These are phyloP conservation scores for Sycophila sp. DNA, from an alignment of 1,140 invertebrate species.

Conservation along the genomic window DNA sequence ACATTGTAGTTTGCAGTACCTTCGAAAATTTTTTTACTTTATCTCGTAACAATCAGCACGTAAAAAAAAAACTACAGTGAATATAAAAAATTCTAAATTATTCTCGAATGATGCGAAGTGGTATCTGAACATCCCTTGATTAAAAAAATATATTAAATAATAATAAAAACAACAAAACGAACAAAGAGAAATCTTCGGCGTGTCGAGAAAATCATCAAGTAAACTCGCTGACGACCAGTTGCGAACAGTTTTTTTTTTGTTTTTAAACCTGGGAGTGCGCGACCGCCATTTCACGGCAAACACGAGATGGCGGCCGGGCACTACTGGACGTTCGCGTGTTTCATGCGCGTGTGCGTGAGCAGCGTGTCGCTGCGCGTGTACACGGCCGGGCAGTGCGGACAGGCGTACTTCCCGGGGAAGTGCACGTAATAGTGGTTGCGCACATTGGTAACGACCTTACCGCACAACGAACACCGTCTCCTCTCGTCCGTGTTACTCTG, in stretches of 20 bases:
- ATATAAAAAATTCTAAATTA: no score
- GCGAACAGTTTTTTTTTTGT: neutral
- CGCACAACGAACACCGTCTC: constrained; percentile 73
- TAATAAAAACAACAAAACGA: neutral
- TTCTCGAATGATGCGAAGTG: no score
- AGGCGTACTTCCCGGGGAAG: constrained; percentile 73
- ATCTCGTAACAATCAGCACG: no score
- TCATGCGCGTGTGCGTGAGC: constrained; percentile 72
- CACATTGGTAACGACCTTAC: constrained; percentile 75
- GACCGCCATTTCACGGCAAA: neutral
- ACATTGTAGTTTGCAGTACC: no score
- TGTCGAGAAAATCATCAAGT: constrained; percentile 17
- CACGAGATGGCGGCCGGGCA: constrained; percentile 33
- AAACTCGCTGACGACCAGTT: constrained; percentile 31
- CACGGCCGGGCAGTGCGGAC: constrained; percentile 71
- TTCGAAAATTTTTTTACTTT: no score
- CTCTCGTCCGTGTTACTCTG: constrained; percentile 72
- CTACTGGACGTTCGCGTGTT: constrained; percentile 67
- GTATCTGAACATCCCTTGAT: no score
- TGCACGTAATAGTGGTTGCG: constrained; percentile 77
- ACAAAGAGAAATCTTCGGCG: constrained; percentile 12
- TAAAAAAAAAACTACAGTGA: no score
- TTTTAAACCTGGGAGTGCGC: neutral
- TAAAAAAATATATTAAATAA: constrained; percentile 10
- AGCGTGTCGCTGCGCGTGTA: constrained; percentile 75